Evolutionary conservation across 2,888 invertebrate species (phyloP).

Genomic region (Hybos culiciformis): DNA sequence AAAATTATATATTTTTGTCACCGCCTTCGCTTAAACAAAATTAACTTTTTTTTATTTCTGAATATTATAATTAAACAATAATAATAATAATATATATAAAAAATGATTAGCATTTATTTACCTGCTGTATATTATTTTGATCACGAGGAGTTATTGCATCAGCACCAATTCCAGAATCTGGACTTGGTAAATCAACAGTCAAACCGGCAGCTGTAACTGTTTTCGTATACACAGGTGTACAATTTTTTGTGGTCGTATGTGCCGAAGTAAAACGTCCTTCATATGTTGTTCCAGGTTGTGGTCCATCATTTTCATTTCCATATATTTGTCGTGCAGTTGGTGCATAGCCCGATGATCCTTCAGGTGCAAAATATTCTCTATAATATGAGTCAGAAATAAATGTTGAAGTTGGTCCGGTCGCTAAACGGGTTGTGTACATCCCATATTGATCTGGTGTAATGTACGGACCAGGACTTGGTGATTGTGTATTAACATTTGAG

Average conservation of each 20-base stretch:
- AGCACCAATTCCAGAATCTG: conserved; percentile 91
- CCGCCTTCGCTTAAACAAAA: too few species aligned
- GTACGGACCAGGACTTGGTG: conserved; percentile 36
- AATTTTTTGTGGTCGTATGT: conserved; percentile 22
- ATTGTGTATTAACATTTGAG: conserved; percentile 31
- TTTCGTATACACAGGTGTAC: conserved; percentile 34
- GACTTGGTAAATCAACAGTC: conserved; percentile 87
- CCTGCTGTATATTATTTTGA: conserved; percentile 81
- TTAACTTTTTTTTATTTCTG: too few species aligned
- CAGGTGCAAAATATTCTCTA: conserved; percentile 57
- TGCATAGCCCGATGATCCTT: conserved; percentile 35
- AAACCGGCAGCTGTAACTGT: conserved; percentile 60
- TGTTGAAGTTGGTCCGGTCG: conserved; percentile 36
- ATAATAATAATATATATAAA: conserved; percentile 8
- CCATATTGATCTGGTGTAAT: conserved; percentile 34
- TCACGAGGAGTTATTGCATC: conserved; percentile 85
- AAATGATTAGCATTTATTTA: conserved; percentile 46
- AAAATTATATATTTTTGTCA: too few species aligned
- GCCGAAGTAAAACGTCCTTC: conserved; percentile 30
- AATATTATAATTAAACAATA: conserved; percentile 18
- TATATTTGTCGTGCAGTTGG: conserved; percentile 31
- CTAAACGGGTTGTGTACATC: conserved; percentile 33
- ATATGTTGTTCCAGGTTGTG: conserved; percentile 30
- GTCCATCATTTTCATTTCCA: conserved; percentile 29
- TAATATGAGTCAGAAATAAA: conserved; percentile 64